A percentile compares a stretch with the other conserved stretches of the same genome.
phyloP scores from a whole-genome alignment of 1,140 invertebrate species.

The Drosophila teissieri region DNA sequence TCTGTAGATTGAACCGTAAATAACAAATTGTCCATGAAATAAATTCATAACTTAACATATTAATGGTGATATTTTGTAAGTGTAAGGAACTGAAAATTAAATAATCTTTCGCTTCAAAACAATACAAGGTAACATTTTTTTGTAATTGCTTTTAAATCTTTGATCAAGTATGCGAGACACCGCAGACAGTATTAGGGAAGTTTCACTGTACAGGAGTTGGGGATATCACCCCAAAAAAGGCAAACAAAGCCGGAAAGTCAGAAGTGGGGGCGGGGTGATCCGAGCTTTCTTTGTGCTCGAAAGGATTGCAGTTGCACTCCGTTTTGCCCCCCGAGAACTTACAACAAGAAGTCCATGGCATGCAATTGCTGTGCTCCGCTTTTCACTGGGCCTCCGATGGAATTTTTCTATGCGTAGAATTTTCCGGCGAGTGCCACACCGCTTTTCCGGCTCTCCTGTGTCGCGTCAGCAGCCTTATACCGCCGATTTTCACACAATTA shows the following conservation, averaged over 20 bases:
- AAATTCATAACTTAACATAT: too few species aligned
- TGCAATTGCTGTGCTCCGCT: constrained; percentile 52
- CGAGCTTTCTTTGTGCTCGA: constrained; percentile 56
- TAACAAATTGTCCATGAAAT: too few species aligned
- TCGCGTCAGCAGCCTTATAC: constrained; percentile 7
- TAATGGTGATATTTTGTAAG: too few species aligned
- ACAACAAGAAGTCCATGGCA: constrained; percentile 84
- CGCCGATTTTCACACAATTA: constrained; percentile 20
- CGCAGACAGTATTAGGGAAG: background rate
- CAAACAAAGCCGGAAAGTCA: constrained; percentile 38
- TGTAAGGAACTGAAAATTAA: too few species aligned
- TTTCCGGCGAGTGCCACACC: constrained; percentile 9
- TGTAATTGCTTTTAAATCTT: background rate
- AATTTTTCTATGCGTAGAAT: constrained; percentile 5
- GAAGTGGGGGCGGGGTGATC: constrained; percentile 8
- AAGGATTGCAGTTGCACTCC: constrained; percentile 12
- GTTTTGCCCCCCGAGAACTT: constrained; percentile 58
- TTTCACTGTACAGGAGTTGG: constrained; percentile 11
- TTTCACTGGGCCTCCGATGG: constrained; percentile 34
- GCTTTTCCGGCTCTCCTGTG: constrained; percentile 13
- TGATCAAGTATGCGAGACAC: background rate
- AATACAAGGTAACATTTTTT: background rate
- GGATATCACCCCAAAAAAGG: constrained; percentile 31
- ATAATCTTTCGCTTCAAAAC: too few species aligned
- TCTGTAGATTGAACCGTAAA: too few species aligned